Base-by-base conservation (phyloP, 2,888 invertebrate genomes). In the Ormyrus thymus region DNA sequence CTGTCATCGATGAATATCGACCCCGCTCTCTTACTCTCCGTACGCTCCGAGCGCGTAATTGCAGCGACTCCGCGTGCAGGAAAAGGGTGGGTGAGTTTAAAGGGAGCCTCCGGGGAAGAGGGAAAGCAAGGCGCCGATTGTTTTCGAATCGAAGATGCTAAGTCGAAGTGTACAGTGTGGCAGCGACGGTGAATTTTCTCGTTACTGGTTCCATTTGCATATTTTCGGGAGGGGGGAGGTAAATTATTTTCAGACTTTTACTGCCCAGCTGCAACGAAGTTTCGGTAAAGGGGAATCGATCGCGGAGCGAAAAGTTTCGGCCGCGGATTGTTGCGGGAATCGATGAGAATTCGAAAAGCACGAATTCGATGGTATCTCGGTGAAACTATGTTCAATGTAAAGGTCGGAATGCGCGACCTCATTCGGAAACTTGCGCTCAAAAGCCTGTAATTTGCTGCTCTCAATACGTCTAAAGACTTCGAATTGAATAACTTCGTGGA, bases 1-100 rank as follows among this genome's bases (percentile, higher is more conserved):
- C 64, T 75, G 83, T 84, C 84, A 87, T 88, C 86, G 88, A 87
- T 87, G 86, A 84, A 83, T 87, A 88, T 88, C 87, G 88, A 88
- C 86, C 86, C 8, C 45, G 55, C n/a, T 11, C 13, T 55, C 55
- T 55, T 11, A 6, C 55, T n/a, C 55, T 29, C 29, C 64, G 48
- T 29, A 1, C 29, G 29, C 29, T 29, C 29, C 64, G n/a, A 64
- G 48, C 50, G 50, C 43, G 56, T 70, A 70, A 70, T 70, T 70
- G 59, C 56, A 70, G 58, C 11, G 7, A 29, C 29, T 29, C 29
- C 29, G 29, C 29, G 29, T 29, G 29, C 29, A 29, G 29, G 29
- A 29, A 29, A 29, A 29, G 29, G 29, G 29, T 1, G 29, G 29
- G 29, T 1, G 29, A 29, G 29, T 29, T 29, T 29, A 29, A 29